These are phyloP conservation scores for Panorpa germanica DNA, from an alignment of 2,888 invertebrate genomes.

Conservation along the genomic window DNA sequence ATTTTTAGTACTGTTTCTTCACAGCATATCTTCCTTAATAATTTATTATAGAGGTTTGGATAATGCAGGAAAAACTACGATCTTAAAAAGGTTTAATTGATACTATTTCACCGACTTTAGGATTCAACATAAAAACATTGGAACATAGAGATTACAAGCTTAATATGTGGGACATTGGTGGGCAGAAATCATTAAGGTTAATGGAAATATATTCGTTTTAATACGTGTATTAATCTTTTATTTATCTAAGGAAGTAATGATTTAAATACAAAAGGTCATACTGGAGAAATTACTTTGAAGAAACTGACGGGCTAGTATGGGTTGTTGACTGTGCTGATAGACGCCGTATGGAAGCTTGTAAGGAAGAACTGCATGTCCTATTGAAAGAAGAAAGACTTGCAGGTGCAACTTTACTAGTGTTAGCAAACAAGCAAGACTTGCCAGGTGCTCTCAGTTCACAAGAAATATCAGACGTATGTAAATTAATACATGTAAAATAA, in stretches of 20 bases:
- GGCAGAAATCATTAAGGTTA: slow-evolving; percentile 82
- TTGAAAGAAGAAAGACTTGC: slow-evolving; percentile 85
- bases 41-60: slow-evolving; percentile 66
- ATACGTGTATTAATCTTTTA: neutral
- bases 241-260: neutral
- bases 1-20: too few species aligned
- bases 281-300: slow-evolving; percentile 99
- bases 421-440: slow-evolving; percentile 94
- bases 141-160: slow-evolving; percentile 71
- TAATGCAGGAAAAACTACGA: slow-evolving; percentile 98
- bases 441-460: slow-evolving; percentile 71
- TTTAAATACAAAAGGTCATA: slow-evolving; percentile 48
- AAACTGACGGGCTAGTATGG: slow-evolving; percentile 96
- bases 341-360: slow-evolving; percentile 73
- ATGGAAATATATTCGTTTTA: too few species aligned
- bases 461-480: slow-evolving; percentile 63
- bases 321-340: slow-evolving; percentile 97
- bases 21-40: neutral
- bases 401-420: slow-evolving; percentile 86
- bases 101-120: slow-evolving; percentile 92
- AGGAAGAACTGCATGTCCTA: slow-evolving; percentile 61
- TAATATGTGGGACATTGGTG: slow-evolving; percentile 99
- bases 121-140: slow-evolving; percentile 96
- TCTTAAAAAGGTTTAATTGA: slow-evolving; percentile 92
- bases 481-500: neutral